Percentiles rank a stretch among this genome's conserved stretches.
Evolutionary conservation across 2,888 invertebrate genomes (phyloP).

Genomic region (Ochropleura plecta): DNA sequence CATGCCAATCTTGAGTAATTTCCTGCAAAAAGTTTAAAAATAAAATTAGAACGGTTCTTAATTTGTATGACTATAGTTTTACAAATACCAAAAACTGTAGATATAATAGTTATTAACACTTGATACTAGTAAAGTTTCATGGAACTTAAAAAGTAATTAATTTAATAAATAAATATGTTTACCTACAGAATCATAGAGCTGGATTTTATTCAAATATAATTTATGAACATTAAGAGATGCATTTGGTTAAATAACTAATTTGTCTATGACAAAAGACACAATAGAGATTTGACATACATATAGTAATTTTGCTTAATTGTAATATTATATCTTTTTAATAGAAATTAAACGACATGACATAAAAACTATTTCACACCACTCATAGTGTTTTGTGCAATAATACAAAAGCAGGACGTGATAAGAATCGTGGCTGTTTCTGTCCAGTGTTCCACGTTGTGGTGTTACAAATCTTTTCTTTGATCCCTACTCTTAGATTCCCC

Average conservation of each 20-base stretch:
- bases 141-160: too few relatives aligned
- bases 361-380: constrained; percentile 81
- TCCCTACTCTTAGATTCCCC: constrained; percentile 76
- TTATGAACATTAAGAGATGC: constrained; percentile 1
- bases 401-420: constrained; percentile 90
- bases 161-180: too few relatives aligned
- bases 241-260: constrained; percentile 16
- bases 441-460: constrained; percentile 86
- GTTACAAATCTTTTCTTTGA: constrained; percentile 67
- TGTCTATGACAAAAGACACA: constrained; percentile 2
- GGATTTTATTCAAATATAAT: not conserved
- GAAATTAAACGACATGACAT: constrained; percentile 66
- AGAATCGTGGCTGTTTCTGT: constrained; percentile 88
- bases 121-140: constrained; percentile 1
- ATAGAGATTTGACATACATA: constrained; percentile 12
- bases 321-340: constrained; percentile 45
- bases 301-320: constrained; percentile 20
- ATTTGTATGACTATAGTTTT: not conserved
- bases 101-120: not conserved
- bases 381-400: constrained; percentile 88
- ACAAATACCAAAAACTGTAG: not conserved
- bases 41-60: constrained; percentile 28
- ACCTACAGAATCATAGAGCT: not conserved
- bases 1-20: constrained; percentile 99
- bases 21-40: constrained; percentile 91